Base-by-base conservation (phyloP, 2,888 invertebrate species). In the Drosophila mimica region DNA sequence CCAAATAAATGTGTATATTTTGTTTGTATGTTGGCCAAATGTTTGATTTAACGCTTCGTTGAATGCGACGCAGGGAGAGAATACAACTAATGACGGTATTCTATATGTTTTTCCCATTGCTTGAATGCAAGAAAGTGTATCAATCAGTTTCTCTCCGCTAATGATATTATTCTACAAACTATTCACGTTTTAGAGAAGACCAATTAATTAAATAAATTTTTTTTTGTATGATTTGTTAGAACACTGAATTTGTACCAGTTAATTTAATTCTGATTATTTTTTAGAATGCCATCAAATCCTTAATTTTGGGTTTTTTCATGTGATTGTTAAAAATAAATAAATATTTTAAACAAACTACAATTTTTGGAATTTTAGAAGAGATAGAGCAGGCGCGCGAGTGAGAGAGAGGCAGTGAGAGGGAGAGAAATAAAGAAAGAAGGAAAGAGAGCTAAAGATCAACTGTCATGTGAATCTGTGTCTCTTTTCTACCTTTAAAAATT, bases 41-140 rank as follows among this genome's bases (percentile, higher is more conserved):
- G 64, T 84, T 87, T 84, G 81, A 69, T 77, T 86, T 82, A 72
- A 82, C 82, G 83, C 71, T 82, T 82, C 69, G 70, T 81, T 82
- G 60, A 43, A 43, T 25, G 20, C 43, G 64, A 30, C 57, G 15
- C 31, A 36, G 33, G 33, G 40, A 48, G 79, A 51, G 40, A 71
- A 70, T 61, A 63, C 43, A 48, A 48, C 34, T 59, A 60, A 61
- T 71, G 40, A 57, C 25, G 17, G 46, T 36, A 54, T 51, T 40
- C 57, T 15, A 25, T 4, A 4, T 4, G 25, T 15, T 25, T 15
- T 15, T 46, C 46, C n/a, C 28, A 17, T 17, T 30, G 38, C 8
- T 38, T 20, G 15, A 40, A 40, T 30, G 31, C 30, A 43, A 11
- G 20, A 43, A 25, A 30, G 38, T 31, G 8, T 40, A 7, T 20